Conservation (phyloP, 2,888 invertebrate genomes). For the Drosophila conformis region DNA sequence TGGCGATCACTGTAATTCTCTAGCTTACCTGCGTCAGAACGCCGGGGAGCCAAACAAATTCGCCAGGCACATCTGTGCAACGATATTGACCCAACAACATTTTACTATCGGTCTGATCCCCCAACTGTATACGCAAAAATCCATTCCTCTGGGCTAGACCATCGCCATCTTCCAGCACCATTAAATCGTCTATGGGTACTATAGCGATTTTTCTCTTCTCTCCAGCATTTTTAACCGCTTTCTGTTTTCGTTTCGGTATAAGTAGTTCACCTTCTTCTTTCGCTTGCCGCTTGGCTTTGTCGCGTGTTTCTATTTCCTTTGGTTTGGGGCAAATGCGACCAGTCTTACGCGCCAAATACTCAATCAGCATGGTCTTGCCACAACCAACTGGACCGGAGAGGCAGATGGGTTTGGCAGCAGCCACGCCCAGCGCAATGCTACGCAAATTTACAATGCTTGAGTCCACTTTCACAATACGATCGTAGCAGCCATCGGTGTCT, state of each 20-base stretch:
- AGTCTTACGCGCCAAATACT: constrained; percentile 93
- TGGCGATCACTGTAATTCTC: not conserved
- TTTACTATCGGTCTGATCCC: constrained; percentile 98
- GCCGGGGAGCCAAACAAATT: constrained; percentile 99
- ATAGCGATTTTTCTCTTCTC: constrained; percentile 64
- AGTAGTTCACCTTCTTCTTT: constrained; percentile 56
- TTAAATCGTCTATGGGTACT: constrained; percentile 40
- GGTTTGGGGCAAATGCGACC: constrained; percentile 86
- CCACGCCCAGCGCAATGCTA: constrained; percentile 92
- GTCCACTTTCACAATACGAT: constrained; percentile 88
- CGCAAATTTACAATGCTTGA: constrained; percentile 91
- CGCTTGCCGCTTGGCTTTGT: constrained; percentile 16
- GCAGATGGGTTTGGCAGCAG: constrained; percentile 90
- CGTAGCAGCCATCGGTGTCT: constrained; percentile 77
- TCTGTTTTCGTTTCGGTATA: constrained; percentile 50
- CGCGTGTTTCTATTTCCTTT: constrained; percentile 61
- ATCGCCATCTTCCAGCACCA: constrained; percentile 49
- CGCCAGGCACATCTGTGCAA: constrained; percentile 98
- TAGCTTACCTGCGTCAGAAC: constrained; percentile 91
- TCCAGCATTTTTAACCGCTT: constrained; percentile 31
- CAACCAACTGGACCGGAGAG: constrained; percentile 96
- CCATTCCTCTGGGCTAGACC: constrained; percentile 79
- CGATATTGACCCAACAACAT: constrained; percentile 93
- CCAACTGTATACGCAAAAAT: constrained; percentile 95
- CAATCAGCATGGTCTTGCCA: constrained; percentile 96